Percentiles rank a stretch among this genome's conserved stretches.
phyloP scores from a whole-genome alignment of 2,113 vertebrate genomes.

The Plecturocebus donacophilus region DNA sequence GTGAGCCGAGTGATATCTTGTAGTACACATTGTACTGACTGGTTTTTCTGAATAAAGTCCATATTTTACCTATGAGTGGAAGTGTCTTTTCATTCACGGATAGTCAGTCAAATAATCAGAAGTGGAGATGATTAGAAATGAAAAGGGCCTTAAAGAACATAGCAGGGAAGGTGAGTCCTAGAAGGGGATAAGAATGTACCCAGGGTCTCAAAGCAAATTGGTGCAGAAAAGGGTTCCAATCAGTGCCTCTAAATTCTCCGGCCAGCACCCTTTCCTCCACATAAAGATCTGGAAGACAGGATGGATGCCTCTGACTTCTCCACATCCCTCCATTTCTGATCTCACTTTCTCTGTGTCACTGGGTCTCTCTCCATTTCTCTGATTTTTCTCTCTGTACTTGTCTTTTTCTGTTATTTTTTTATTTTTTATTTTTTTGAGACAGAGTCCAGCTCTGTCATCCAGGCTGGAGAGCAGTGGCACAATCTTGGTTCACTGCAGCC shows the following conservation, averaged over 20 bases:
- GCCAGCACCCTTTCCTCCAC: neutral
- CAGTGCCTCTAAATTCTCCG: neutral
- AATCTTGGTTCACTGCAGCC: too few relatives aligned
- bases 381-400: neutral
- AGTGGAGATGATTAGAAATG: neutral
- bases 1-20: neutral
- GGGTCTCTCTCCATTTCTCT: neutral
- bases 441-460: too few relatives aligned
- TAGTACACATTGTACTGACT: constrained; percentile 52
- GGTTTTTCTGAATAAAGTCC: constrained; percentile 61
- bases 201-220: neutral
- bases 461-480: too few relatives aligned
- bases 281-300: neutral
- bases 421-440: too few relatives aligned
- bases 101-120: neutral
- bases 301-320: neutral
- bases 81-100: constrained; percentile 17
- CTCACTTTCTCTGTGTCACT: neutral
- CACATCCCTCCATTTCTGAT: neutral
- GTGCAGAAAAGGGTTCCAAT: neutral
- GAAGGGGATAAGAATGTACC: neutral
- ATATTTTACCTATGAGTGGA: neutral
- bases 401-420: neutral
- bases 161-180: neutral
- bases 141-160: neutral